These are phyloP conservation scores for Chelon labrosus DNA, from an alignment of 2,797 vertebrate genomes.

Conservation along the genomic window DNA sequence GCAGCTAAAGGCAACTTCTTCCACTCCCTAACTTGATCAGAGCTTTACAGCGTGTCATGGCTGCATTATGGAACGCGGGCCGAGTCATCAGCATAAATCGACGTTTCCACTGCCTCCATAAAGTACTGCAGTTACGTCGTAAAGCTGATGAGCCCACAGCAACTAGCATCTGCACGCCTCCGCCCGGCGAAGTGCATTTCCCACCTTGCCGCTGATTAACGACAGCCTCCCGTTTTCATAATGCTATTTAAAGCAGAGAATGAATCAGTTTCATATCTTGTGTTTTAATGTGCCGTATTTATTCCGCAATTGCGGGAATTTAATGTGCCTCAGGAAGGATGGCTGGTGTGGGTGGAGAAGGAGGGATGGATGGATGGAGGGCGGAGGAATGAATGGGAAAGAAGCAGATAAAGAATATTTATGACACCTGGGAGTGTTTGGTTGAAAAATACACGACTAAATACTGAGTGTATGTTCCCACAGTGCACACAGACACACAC, in stretches of 20 bases:
- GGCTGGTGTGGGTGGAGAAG: conserved; percentile 29
- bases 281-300: conserved; percentile 81
- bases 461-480: conserved; percentile 15
- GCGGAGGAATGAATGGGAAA: conserved; percentile 29
- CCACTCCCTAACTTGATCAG: conserved; percentile 8
- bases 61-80: conserved; percentile 58
- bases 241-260: conserved; percentile 73
- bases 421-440: conserved; percentile 64
- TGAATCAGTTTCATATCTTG: conserved; percentile 76
- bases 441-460: conserved; percentile 39
- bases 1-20: conserved; percentile 23
- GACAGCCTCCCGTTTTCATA: conserved; percentile 59
- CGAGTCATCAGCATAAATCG: conserved; percentile 77
- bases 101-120: conserved; percentile 60
- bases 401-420: conserved; percentile 76
- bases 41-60: conserved; percentile 45
- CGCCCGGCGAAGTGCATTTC: conserved; percentile 20
- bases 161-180: conserved; percentile 65
- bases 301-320: conserved; percentile 71
- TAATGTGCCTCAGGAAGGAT: conserved; percentile 52
- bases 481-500: background rate
- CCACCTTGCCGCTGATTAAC: conserved; percentile 68
- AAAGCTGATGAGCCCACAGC: conserved; percentile 75
- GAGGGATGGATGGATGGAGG: conserved; percentile 17
- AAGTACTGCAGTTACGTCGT: conserved; percentile 57